Base-by-base conservation (phyloP, 2,888 invertebrate species). In the Leptothorax acervorum region DNA sequence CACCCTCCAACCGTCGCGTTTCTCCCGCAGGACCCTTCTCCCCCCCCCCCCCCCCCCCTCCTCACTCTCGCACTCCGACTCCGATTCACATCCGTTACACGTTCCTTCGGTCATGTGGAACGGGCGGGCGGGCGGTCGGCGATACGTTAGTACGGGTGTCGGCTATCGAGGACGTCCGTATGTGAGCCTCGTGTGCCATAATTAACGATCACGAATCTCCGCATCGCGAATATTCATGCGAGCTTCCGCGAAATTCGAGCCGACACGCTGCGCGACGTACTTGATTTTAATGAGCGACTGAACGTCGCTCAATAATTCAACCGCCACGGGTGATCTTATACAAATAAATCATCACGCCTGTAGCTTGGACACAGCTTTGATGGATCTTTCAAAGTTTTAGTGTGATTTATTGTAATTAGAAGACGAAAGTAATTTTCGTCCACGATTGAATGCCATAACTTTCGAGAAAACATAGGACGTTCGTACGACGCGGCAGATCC, bases 1-100 rank as follows among this genome's bases (percentile, higher is more conserved):
- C 83, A 76, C 87, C 83, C 86, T 89, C 88, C 87, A 86, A 87
- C 86, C 84, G 86, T 85, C 84, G 86, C 83, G 83, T 84, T 86
- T 89, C 85, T 85, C 42, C 9, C 85, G 68, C 60, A 76, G 84
- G 82, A 83, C 76, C 83, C 82, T 18, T 6, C 35, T n/a, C 35
- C 6, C 83, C 28, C 76, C 83, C 82, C 28, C 35, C 35, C 23
- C 35, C 6, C 83, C 28, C 23, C 0, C 23, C 23, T 23, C 23
- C 23, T 0, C 23, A 23, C 23, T 28, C 85, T 87, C 73, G 75
- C 86, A 87, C 78, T 85, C 84, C 71, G 60, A 87, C 78, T 85
- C 84, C 71, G 60, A 85, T 84, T 79, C 53, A 15, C 31, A 35
- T 76, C 31, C 70, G 45, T 31, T 12, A 42, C 28, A 9, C 28